Evolutionary conservation across 2,113 vertebrate genomes (phyloP).

Genomic region (Lanius collurio): DNA sequence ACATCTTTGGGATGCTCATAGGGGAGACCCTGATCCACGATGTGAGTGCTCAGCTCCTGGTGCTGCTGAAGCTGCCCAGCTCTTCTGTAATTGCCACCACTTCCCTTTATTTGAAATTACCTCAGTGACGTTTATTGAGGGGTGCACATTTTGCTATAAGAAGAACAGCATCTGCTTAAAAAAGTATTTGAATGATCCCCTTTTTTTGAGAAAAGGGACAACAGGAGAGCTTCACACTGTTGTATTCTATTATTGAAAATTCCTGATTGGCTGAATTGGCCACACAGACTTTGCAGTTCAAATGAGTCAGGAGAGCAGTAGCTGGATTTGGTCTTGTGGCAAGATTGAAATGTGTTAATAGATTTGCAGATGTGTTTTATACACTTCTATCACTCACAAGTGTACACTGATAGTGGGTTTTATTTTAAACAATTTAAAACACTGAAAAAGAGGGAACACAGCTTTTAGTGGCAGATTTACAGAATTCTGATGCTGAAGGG

Average conservation of each 20-base stretch:
- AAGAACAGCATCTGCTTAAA: background rate
- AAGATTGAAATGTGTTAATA: background rate
- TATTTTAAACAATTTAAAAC: background rate
- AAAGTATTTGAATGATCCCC: background rate
- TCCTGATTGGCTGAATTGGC: background rate
- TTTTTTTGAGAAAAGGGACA: background rate
- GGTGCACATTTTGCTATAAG: background rate
- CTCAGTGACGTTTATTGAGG: background rate
- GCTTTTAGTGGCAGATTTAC: background rate
- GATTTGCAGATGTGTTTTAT: background rate
- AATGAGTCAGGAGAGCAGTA: background rate
- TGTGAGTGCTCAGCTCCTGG: slow-evolving; percentile 69
- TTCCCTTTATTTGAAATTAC: background rate
- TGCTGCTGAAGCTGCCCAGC: background rate
- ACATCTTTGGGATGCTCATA: slow-evolving; percentile 97
- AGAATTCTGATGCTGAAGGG: background rate
- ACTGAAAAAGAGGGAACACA: background rate
- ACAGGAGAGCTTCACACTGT: background rate
- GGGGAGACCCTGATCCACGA: slow-evolving; percentile 93
- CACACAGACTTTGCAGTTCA: background rate
- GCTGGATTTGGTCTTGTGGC: background rate
- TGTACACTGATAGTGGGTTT: background rate
- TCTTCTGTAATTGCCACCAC: accelerated
- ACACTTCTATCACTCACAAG: background rate
- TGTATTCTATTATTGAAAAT: background rate